Conservation (phyloP, 2,888 invertebrate genomes). For the Rhogogaster chlorosoma region DNA sequence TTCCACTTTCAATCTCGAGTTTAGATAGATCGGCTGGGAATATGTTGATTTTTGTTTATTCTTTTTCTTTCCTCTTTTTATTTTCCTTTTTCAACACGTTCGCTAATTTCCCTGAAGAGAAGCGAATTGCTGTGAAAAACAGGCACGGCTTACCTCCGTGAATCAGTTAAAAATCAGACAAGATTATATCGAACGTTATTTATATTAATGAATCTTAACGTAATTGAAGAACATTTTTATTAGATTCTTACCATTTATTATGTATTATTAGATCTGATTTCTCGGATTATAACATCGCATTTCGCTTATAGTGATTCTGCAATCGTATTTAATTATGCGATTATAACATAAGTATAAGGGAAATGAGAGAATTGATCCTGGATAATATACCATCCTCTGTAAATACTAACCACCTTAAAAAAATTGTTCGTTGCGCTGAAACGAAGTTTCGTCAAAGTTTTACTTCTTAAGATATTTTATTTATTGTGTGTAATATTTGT, state of each 20-base stretch:
- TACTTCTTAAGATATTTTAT: neutral
- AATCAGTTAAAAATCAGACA: neutral
- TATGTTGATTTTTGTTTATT: too few species aligned
- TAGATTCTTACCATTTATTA: neutral
- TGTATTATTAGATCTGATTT: neutral
- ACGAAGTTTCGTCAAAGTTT: neutral
- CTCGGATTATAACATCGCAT: neutral
- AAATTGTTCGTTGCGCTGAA: neutral
- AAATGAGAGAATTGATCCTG: neutral
- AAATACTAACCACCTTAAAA: neutral
- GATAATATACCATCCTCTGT: neutral
- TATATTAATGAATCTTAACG: neutral
- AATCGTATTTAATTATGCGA: neutral
- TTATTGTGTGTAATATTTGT: neutral
- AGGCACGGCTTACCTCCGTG: neutral
- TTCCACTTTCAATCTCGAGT: neutral
- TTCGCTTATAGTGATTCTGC: neutral
- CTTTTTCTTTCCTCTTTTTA: neutral
- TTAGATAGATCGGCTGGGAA: too few species aligned
- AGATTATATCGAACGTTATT: neutral
- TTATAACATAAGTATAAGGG: neutral
- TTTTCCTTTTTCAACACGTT: neutral
- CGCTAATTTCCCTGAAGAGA: constrained; percentile 10
- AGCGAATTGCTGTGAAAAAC: neutral
- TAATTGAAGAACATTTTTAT: neutral